Evolutionary conservation across 2,113 vertebrate species (phyloP).

Genomic region (Verasper variegatus): DNA sequence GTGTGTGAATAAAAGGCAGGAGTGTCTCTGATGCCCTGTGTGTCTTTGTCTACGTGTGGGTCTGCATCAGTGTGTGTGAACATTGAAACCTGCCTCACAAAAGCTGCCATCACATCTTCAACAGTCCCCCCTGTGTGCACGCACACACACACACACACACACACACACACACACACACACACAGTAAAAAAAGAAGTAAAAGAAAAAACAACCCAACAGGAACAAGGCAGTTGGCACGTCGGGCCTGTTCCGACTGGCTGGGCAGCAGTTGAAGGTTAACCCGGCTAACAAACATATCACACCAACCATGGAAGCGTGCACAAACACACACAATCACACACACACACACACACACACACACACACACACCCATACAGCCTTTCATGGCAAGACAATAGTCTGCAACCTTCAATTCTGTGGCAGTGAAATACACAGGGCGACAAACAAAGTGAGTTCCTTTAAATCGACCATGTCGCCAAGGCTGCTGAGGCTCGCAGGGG

Average conservation of each 20-base stretch:
- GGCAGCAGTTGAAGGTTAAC: conserved; percentile 77
- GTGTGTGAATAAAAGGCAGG: conserved; percentile 21
- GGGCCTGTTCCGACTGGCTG: conserved; percentile 75
- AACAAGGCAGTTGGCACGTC: conserved; percentile 65
- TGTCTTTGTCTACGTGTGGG: conserved; percentile 19
- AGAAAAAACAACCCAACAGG: conserved; percentile 36
- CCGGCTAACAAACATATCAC: conserved; percentile 73
- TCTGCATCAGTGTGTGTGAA: conserved; percentile 23
- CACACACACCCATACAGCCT: conserved; percentile 26
- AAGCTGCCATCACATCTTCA: conserved; percentile 39
- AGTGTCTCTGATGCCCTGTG: conserved; percentile 11
- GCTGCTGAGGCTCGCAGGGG: neutral
- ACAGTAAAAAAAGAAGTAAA: conserved; percentile 42
- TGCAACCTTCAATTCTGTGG: conserved; percentile 59
- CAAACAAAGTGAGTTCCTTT: conserved; percentile 37
- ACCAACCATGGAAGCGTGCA: conserved; percentile 43
- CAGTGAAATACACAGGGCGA: conserved; percentile 47
- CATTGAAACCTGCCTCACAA: conserved; percentile 24
- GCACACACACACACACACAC: neutral
- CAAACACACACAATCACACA: conserved; percentile 34
- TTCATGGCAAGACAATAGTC: conserved; percentile 57
- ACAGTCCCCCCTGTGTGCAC: neutral
- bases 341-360: conserved; percentile 21
- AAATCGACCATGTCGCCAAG: neutral
- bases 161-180: neutral